Base-by-base conservation (phyloP, 2,113 vertebrate species). In the Shinisaurus crocodilurus region DNA sequence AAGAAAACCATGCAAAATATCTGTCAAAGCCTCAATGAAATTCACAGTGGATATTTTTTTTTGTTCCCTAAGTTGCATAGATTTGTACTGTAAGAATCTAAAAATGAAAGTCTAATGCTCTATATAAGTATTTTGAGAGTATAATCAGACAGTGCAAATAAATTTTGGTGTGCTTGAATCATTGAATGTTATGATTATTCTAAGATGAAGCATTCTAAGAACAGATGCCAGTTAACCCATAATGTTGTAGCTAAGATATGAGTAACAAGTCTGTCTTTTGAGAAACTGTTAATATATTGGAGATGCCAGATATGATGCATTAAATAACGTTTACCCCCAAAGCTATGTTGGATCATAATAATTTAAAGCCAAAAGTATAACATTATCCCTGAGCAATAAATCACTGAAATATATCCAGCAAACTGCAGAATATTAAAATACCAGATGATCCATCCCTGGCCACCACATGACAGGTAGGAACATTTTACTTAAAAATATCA, bases 1-100 rank as follows among this genome's bases (percentile, higher is more conserved):
- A 91, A 74, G 76, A 83, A 76, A 80, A 60, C 10, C 34, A 79
- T 72, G n/a, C 70, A 90, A 93, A 92, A 90, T 72, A 93, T 92
- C 54, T 65, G 85, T 75, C 79, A 91, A 86, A 88, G 91, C 45
- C 75, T 83, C 74, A 50, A 0, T 79, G 74, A 76, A 74, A 37
- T 92, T 85, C 63, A 43, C 12, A 72, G 90, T 93, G 69, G 70
- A 92, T 84, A 86, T 34, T 91, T 69, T 86, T 48, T 93, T 85
- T 37, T 91, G 27, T 93, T 92, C 81, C 75, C 50, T 82, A 10
- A 60, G 23, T 69, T 27, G 0, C 50, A 89, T 74, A 29, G 13
- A 70, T 70, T 67, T 80, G 40, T 69, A 70, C 27, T 65, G 74
- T 27, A 77, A 43, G 27, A 34, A 25, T 87, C 32, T 75, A 23